Conservation (phyloP, 92 coral and sea anemone species). For the Porites divaricata region DNA sequence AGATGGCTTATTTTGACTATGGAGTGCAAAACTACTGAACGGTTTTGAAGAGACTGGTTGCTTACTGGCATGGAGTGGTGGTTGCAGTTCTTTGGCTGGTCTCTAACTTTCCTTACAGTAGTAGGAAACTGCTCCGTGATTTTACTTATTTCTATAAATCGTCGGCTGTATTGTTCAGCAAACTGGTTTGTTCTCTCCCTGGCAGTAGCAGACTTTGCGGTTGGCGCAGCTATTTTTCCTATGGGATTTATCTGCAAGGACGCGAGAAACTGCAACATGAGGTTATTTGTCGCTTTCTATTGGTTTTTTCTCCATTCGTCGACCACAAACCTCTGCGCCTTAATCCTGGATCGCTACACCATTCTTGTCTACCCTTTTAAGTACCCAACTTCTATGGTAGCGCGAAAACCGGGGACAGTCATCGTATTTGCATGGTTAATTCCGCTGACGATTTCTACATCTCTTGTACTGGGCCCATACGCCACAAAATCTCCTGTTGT, state of each 20-base stretch:
- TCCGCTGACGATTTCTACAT: slow-evolving; percentile 10
- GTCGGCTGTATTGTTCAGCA: slow-evolving; percentile 13
- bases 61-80: slow-evolving; percentile 5
- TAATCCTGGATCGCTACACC: slow-evolving; percentile 40
- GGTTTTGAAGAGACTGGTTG: no score
- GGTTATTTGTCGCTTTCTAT: background rate
- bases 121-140: slow-evolving; percentile 15
- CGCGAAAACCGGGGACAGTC: background rate
- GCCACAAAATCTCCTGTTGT: slow-evolving; percentile 6
- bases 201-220: slow-evolving; percentile 35
- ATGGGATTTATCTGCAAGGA: background rate
- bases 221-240: slow-evolving; percentile 19
- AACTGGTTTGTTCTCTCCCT: slow-evolving; percentile 31
- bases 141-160: slow-evolving; percentile 10
- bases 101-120: slow-evolving; percentile 5
- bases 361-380: slow-evolving; percentile 28
- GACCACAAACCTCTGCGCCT: slow-evolving; percentile 21
- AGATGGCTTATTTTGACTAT: no score
- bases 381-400: slow-evolving; percentile 3
- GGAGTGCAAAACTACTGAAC: no score
- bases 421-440: slow-evolving; percentile 21
- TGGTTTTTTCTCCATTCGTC: slow-evolving; percentile 32
- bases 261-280: slow-evolving; percentile 6
- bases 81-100: background rate
- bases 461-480: slow-evolving; percentile 2